These are phyloP conservation scores for Aegotheles bennettii DNA, from an alignment of 2,113 vertebrate genomes.

Conservation along the genomic window DNA sequence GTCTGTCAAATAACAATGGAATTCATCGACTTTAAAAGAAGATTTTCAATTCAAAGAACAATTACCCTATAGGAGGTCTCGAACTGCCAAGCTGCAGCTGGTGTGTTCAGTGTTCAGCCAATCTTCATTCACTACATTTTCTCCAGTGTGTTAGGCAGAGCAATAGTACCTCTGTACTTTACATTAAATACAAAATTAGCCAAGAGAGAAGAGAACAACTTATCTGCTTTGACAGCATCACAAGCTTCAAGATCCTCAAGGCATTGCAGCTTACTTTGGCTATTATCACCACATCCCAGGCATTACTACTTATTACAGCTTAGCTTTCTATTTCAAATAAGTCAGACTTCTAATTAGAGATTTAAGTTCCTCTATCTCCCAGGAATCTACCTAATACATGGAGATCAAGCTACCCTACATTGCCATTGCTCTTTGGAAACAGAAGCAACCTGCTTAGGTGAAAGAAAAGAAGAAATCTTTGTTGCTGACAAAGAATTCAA, in stretches of 20 bases:
- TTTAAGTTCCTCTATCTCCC: not conserved
- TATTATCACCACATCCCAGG: not conserved
- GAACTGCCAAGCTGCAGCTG: not conserved
- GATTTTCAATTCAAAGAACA: not conserved
- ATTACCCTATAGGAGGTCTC: not conserved
- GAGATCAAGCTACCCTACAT: not conserved
- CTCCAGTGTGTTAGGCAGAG: not conserved
- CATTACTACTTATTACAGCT: not conserved
- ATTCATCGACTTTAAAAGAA: not conserved
- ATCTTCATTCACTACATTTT: not conserved
- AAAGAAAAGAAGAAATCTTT: not conserved
- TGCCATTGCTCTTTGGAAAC: not conserved
- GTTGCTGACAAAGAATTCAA: not conserved
- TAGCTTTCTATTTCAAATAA: not conserved
- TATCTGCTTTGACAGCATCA: not conserved
- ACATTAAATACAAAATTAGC: not conserved
- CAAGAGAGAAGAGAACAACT: not conserved
- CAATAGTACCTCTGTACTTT: not conserved
- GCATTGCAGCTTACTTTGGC: not conserved
- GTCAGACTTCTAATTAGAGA: not conserved
- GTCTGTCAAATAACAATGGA: not conserved
- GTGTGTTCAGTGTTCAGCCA: not conserved
- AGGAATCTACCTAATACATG: rapidly evolving
- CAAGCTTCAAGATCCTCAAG: not conserved
- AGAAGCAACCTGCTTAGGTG: not conserved